phyloP scores from a whole-genome alignment of 1,140 invertebrate species.

The Neocloeon triangulifer region DNA sequence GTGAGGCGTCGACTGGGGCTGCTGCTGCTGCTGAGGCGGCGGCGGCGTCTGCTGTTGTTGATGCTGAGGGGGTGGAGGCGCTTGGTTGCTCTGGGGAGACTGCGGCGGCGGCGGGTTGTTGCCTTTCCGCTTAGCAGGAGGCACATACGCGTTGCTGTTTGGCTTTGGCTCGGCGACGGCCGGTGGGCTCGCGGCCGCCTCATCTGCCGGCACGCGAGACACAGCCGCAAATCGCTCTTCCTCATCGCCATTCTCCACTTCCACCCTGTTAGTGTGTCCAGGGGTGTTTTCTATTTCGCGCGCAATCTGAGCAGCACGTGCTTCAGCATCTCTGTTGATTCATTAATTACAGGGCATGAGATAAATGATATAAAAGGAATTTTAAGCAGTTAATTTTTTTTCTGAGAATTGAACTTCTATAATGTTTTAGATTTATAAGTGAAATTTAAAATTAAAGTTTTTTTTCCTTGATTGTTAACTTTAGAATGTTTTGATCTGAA shows the following conservation, averaged over 20 bases:
- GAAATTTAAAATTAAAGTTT: too few relatives aligned
- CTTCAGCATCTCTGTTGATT: constrained; percentile 38
- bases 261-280: constrained; percentile 49
- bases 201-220: constrained; percentile 19
- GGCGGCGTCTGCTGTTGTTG: constrained; percentile 15
- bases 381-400: too few relatives aligned
- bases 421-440: constrained; percentile 1
- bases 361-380: too few relatives aligned
- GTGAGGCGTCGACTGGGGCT: background rate
- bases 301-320: constrained; percentile 66
- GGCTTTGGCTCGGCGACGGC: constrained; percentile 8
- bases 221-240: constrained; percentile 60
- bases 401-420: background rate
- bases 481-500: too few relatives aligned
- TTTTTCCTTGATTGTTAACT: too few relatives aligned
- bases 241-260: constrained; percentile 71
- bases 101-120: constrained; percentile 30
- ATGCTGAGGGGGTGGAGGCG: constrained; percentile 19
- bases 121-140: constrained; percentile 50
- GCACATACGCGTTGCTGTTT: constrained; percentile 27
- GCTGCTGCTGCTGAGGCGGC: constrained; percentile 5
- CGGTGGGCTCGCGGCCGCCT: constrained; percentile 2
- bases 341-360: background rate
- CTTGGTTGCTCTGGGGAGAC: constrained; percentile 2
- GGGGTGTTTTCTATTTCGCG: constrained; percentile 73